Percentiles rank a stretch among this genome's conserved stretches.
Conservation (phyloP, 2,797 vertebrate species). For the Macropus fuliginosus region DNA sequence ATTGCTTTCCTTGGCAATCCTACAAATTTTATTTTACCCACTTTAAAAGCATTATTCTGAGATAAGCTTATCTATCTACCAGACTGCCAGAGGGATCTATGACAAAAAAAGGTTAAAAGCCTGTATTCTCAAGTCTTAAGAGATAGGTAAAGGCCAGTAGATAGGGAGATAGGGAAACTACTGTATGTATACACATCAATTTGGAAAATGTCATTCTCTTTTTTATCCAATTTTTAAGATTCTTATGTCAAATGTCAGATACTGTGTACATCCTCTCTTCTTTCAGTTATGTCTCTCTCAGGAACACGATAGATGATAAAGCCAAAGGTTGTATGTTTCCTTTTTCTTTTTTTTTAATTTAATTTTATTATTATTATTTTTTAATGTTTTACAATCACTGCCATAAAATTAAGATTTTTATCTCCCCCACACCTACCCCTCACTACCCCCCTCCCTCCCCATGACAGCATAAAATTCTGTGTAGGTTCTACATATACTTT, state of each 20-base stretch:
- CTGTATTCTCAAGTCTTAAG: not conserved
- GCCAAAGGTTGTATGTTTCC: constrained; percentile 15
- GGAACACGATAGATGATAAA: not conserved
- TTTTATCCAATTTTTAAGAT: not conserved
- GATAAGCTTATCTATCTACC: not conserved
- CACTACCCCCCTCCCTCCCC: too few relatives aligned
- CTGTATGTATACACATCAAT: not conserved
- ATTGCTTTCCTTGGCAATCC: not conserved
- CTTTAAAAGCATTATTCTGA: not conserved
- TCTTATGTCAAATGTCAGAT: not conserved
- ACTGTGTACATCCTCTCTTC: not conserved
- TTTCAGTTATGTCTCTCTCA: not conserved
- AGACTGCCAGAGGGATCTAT: too few relatives aligned
- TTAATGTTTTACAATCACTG: too few relatives aligned
- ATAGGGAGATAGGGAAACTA: not conserved
- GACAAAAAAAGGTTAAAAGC: not conserved
- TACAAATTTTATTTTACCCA: not conserved
- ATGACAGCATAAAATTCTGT: too few relatives aligned
- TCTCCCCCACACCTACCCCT: too few relatives aligned
- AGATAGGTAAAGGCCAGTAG: not conserved
- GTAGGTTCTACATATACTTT: too few relatives aligned
- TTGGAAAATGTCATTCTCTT: not conserved
- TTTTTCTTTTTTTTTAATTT: too few relatives aligned
- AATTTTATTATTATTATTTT: too few relatives aligned
- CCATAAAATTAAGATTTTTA: too few relatives aligned